phyloP scores from a whole-genome alignment of 2,113 vertebrate genomes.

The Petromus typicus region DNA sequence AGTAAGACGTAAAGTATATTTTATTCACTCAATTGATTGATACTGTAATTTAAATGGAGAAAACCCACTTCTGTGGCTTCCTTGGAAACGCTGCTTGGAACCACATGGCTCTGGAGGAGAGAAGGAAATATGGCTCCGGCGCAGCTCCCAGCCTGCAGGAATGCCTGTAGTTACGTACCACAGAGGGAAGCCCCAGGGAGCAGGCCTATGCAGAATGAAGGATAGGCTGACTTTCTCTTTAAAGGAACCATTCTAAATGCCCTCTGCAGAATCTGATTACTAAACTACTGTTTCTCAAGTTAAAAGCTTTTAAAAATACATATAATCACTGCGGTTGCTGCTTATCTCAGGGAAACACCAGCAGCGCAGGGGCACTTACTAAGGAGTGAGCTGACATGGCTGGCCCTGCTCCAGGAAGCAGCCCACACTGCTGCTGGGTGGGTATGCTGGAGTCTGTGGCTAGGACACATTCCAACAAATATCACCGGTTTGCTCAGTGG shows the following conservation, averaged over 20 bases:
- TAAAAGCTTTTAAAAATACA: constrained; percentile 63
- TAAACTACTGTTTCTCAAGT: constrained; percentile 66
- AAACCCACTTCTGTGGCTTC: constrained; percentile 84
- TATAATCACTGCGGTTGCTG: constrained; percentile 57
- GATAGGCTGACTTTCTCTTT: constrained; percentile 26
- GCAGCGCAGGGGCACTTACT: constrained; percentile 50
- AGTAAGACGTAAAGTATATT: constrained; percentile 83
- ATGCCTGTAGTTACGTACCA: constrained; percentile 81
- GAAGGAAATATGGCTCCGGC: constrained; percentile 80
- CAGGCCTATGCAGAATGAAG: constrained; percentile 54
- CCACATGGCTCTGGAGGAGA: constrained; percentile 73
- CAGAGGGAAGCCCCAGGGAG: constrained; percentile 74
- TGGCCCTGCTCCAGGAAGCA: constrained; percentile 26
- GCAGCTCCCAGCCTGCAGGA: constrained; percentile 78
- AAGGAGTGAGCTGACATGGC: constrained; percentile 39
- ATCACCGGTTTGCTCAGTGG: neutral
- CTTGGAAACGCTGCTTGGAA: constrained; percentile 82
- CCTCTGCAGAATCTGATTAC: constrained; percentile 70
- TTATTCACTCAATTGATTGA: constrained; percentile 84
- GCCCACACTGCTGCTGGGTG: neutral
- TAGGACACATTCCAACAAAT: neutral
- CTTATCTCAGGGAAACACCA: neutral
- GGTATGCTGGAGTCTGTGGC: neutral
- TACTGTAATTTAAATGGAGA: constrained; percentile 82
- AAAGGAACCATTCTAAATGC: constrained; percentile 77